phyloP scores from a whole-genome alignment of 2,113 vertebrate genomes.

The Pterocles burchelli region DNA sequence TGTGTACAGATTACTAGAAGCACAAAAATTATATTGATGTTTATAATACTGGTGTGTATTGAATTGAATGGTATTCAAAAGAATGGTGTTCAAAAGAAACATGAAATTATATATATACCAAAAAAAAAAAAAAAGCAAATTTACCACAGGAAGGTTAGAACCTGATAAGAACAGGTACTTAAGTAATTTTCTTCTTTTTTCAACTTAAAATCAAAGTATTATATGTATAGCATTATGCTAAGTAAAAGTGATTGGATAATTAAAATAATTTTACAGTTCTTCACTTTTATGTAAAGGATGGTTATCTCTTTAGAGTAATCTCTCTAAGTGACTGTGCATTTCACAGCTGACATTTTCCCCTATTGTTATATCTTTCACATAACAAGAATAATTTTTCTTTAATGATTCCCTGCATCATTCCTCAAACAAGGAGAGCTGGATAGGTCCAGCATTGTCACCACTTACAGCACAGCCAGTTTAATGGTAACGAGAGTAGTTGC shows the following conservation, averaged over 20 bases:
- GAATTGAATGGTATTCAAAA: not conserved
- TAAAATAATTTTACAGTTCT: not conserved
- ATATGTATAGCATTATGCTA: not conserved
- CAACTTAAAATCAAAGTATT: not conserved
- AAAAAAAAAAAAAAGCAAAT: not conserved
- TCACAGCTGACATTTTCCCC: not conserved
- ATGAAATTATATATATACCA: not conserved
- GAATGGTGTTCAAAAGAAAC: not conserved
- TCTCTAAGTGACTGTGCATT: not conserved
- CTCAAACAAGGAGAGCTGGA: not conserved
- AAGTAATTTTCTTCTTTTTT: not conserved
- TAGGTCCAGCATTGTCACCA: not conserved
- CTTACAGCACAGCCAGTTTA: not conserved
- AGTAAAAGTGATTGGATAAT: not conserved
- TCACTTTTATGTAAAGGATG: not conserved
- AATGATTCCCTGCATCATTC: not conserved
- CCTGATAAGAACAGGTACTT: not conserved
- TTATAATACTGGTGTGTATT: constrained; percentile 8
- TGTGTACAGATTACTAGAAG: not conserved
- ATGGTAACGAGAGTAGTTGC: not conserved
- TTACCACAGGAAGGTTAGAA: not conserved
- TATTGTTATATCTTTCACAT: not conserved
- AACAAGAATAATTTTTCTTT: not conserved
- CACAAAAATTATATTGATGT: not conserved
- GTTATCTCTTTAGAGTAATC: not conserved